Conservation (phyloP, 2,888 invertebrate species). For the Lochmaea crataegi region DNA sequence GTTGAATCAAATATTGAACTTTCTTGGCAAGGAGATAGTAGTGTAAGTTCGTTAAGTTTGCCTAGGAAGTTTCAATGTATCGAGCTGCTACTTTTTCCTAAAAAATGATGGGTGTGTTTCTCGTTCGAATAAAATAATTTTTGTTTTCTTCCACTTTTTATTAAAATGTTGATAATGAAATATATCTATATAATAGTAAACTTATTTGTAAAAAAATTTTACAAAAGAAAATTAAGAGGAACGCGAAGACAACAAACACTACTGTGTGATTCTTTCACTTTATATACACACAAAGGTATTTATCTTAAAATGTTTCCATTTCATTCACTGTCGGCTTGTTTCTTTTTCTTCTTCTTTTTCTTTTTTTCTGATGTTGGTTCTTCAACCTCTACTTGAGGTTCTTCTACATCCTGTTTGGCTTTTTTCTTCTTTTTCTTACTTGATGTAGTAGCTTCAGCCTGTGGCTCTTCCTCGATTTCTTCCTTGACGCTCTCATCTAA, state of each 20-base stretch:
- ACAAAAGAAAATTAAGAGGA: neutral
- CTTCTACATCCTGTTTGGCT: conserved; percentile 46
- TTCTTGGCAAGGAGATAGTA: too few relatives aligned
- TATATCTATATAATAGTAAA: neutral
- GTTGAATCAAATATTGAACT: too few relatives aligned
- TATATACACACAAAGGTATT: neutral
- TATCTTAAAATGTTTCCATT: neutral
- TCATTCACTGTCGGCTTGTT: conserved; percentile 44
- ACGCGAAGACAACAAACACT: neutral
- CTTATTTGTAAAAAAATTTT: neutral
- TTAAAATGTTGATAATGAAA: neutral
- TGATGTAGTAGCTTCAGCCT: conserved; percentile 46
- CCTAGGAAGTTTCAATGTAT: too few relatives aligned
- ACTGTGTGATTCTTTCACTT: neutral
- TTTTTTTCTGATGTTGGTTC: conserved; percentile 44
- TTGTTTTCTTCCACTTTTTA: neutral
- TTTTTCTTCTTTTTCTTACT: conserved; percentile 57
- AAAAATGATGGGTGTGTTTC: too few relatives aligned
- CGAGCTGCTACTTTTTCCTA: too few relatives aligned
- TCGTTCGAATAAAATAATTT: neutral
- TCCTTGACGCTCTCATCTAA: conserved; percentile 55
- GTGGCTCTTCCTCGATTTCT: conserved; percentile 53
- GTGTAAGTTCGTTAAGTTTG: too few relatives aligned
- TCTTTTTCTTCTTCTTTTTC: conserved; percentile 48
- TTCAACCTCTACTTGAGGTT: conserved; percentile 37